Evolutionary conservation across 2,888 invertebrate species (phyloP), one percentile per base, ranked within the genome.

Genomic region (Acronicta psi): DNA sequence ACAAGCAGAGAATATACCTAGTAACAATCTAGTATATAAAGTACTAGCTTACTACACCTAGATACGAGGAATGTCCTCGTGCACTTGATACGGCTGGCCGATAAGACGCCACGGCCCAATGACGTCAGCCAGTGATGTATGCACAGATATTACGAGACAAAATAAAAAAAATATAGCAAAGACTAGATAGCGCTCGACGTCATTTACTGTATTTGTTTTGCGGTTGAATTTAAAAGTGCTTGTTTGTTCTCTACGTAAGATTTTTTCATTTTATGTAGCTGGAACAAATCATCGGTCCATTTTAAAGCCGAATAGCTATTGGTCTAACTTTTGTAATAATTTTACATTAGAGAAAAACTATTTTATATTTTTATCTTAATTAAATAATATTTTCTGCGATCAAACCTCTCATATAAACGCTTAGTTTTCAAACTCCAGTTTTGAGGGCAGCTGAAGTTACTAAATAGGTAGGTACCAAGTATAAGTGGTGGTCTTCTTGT

Each of bases 31-130:
- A 40, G 8, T 31, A 29, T 11, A 54, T 37, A 38, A 18, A 17
- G 41, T 11, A 36, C 9, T 10, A 29, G n/a, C 6, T 1, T n/a
- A 34, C n/a, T 31, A 31, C 13, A 31, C 13, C 31, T 31, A 34
- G 5, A 34, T n/a, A 41, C 41, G 11, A 38, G 13, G 34, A 64
- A 34, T 54, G 62, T 75, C 62, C 70, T 59, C 67, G 72, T 62
- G 56, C 54, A 62, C 62, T 62, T 76, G 69, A 69, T 69, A 75
- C 29, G 54, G 31, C 45, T 61, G 49, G 49, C 53, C 57, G 74
- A 75, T 75, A 74, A 73, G 59, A 67, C 44, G 41, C 59, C 14
- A 51, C 46, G 53, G 18, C n/a, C 38, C 14, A 10, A 18, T 61
- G 59, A 73, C 77, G 74, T 70, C 70, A 76, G 13, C 18, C 41